Percentiles rank a stretch among this genome's conserved stretches.
Conservation (phyloP, 2,113 vertebrate genomes). For the Rhegmatorhina hoffmannsi region DNA sequence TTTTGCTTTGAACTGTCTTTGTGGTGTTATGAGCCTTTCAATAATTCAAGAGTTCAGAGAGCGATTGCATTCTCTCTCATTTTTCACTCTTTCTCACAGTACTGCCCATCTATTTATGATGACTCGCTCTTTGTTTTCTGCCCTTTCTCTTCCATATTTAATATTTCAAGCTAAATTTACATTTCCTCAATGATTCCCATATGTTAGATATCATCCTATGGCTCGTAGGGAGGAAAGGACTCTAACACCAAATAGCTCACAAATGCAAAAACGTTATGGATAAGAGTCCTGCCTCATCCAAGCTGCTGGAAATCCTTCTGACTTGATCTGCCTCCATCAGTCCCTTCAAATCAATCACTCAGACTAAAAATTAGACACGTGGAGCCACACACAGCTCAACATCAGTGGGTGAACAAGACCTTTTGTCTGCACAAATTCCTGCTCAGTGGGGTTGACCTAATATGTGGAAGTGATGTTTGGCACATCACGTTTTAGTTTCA, state of each 20-base stretch:
- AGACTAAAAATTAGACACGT: not conserved
- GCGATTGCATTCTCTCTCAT: slow-evolving; percentile 20
- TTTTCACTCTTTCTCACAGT: slow-evolving; percentile 52
- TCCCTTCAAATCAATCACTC: not conserved
- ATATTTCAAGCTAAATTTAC: slow-evolving; percentile 67
- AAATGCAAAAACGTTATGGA: not conserved
- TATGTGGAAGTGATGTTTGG: accelerated
- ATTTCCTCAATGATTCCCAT: slow-evolving; percentile 43
- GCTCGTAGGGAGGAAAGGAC: not conserved
- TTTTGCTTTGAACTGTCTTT: slow-evolving; percentile 47
- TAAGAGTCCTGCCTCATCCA: not conserved
- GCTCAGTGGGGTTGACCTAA: not conserved
- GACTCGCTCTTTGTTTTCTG: slow-evolving; percentile 50
- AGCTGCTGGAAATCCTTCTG: not conserved
- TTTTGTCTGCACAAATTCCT: not conserved
- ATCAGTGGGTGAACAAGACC: not conserved
- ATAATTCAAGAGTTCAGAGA: slow-evolving; percentile 54
- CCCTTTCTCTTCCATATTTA: slow-evolving; percentile 52
- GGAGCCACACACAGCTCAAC: not conserved
- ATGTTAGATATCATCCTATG: not conserved
- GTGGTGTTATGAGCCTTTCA: slow-evolving; percentile 55
- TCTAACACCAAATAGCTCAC: not conserved
- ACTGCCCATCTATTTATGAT: slow-evolving; percentile 55
- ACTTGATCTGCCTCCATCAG: not conserved
- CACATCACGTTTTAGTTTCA: not conserved